These are phyloP conservation scores for Apodemia hepburni DNA, from an alignment of 2,888 invertebrate genomes.

Conservation along the genomic window DNA sequence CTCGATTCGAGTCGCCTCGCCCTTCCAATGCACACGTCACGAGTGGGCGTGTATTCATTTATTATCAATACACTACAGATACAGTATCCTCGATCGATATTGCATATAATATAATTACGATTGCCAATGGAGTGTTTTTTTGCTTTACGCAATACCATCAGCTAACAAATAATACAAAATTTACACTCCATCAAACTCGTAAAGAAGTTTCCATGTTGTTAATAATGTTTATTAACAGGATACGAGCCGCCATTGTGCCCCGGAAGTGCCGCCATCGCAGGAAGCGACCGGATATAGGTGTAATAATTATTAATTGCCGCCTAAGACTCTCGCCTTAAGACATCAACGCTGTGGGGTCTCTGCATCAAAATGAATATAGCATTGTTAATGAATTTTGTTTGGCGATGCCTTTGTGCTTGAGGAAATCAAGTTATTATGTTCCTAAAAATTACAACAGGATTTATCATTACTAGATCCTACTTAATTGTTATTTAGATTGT, in stretches of 20 bases:
- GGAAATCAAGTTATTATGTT: background rate
- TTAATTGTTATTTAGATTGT: too few species aligned
- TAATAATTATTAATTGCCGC: conserved; percentile 76
- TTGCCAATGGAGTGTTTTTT: too few species aligned
- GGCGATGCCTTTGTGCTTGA: background rate
- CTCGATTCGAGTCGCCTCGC: too few species aligned
- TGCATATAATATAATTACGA: too few species aligned
- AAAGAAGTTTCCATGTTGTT: conserved; percentile 38
- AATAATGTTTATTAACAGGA: conserved; percentile 52
- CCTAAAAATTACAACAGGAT: background rate
- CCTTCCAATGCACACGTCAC: too few species aligned
- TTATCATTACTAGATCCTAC: background rate
- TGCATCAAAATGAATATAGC: conserved; percentile 38
- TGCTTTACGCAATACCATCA: background rate
- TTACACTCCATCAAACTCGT: conserved; percentile 22
- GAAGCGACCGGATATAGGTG: conserved; percentile 68
- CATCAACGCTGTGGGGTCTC: conserved; percentile 49
- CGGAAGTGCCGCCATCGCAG: conserved; percentile 55
- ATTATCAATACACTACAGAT: too few species aligned
- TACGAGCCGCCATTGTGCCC: conserved; percentile 44
- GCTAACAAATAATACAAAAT: background rate
- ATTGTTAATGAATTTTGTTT: conserved; percentile 28
- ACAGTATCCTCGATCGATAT: too few species aligned
- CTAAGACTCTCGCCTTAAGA: conserved; percentile 56
- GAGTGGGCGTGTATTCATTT: too few species aligned